Conservation (phyloP, 2,888 invertebrate species). For the Horisme vitalbata region DNA sequence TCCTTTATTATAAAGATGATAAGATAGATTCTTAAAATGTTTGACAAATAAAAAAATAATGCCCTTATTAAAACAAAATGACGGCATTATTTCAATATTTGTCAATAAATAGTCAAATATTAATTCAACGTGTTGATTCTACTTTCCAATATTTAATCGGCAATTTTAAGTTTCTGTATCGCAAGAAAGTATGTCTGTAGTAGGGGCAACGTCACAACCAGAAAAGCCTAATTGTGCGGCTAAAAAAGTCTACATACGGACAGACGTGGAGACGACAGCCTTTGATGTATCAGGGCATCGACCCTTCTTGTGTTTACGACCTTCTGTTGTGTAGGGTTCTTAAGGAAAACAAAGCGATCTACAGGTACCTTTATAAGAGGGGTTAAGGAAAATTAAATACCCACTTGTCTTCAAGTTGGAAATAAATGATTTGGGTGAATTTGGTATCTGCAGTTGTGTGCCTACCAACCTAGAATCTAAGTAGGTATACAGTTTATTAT, state of each 20-base stretch:
- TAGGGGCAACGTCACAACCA: slow-evolving; percentile 63
- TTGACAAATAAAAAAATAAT: no score
- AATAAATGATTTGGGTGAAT: slow-evolving; percentile 10
- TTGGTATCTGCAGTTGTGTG: not conserved
- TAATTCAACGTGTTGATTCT: no score
- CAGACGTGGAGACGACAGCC: slow-evolving; percentile 44
- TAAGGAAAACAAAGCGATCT: slow-evolving; percentile 26
- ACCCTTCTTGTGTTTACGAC: slow-evolving; percentile 36
- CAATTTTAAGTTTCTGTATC: no score
- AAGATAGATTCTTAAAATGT: no score
- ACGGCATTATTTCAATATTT: no score
- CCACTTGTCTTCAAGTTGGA: slow-evolving; percentile 8
- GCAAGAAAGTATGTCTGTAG: no score
- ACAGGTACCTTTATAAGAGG: slow-evolving; percentile 18
- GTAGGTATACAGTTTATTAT: no score
- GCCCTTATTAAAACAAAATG: no score
- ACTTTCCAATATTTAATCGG: no score
- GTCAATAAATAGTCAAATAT: no score
- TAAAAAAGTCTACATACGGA: slow-evolving; percentile 56
- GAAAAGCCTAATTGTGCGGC: slow-evolving; percentile 68
- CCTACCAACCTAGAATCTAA: not conserved
- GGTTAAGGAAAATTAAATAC: slow-evolving; percentile 21
- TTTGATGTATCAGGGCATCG: slow-evolving; percentile 52
- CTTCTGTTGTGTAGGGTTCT: slow-evolving; percentile 27
- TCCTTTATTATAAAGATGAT: no score